Evolutionary conservation across 2,113 vertebrate genomes (phyloP), one percentile per base, ranked within the genome.

Genomic region (Cercocebus atys): DNA sequence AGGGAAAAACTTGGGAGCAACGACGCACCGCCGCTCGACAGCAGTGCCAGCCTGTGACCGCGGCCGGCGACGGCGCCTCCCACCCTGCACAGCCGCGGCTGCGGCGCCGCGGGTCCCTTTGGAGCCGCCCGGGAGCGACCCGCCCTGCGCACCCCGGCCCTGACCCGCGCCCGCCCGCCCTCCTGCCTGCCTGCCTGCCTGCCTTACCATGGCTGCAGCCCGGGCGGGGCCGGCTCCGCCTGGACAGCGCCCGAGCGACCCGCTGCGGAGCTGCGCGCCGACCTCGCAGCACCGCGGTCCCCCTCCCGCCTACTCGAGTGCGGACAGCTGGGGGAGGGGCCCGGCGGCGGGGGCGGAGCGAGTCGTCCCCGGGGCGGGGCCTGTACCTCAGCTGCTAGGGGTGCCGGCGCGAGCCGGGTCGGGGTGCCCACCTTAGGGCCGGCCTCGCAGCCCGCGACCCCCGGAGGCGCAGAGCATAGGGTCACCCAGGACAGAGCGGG

Each of bases 161-260:
- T 73, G 59, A 79, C 90, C 68, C 6, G 93, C 40, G 50, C 70
- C 95, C 50, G 47, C 43, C 73, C 55, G 86, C 25, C 52, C 52
- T 50, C 90, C 68, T 3, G 94, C 40, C 52, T 55, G 50, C 70
- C 95, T 35, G 59, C 43, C 73, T 55, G 86, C 27, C 75, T 70
- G 84, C 45, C 98, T 97, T 97, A 98, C 98, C 97, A 98, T 98
- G 97, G 97, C 97, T 98, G 98, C 98, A 94, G 96, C 97, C 96
- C 94, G 2, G 75, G 59, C 86, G 50, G 88, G 97, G 97, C 96
- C 91, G 83, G 95, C 95, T 97, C 79, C 83, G 43, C 85, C 89
- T 93, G 97, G 96, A 98, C 97, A 97, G 97, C 97, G 88, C 93
- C 96, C 57, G 80, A 94, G 94, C 70, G 40, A 93, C 73, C 97